Percentiles rank a stretch among this genome's conserved stretches.
Evolutionary conservation across 2,113 vertebrate species (phyloP).

Genomic region (Cyanoderma ruficeps): DNA sequence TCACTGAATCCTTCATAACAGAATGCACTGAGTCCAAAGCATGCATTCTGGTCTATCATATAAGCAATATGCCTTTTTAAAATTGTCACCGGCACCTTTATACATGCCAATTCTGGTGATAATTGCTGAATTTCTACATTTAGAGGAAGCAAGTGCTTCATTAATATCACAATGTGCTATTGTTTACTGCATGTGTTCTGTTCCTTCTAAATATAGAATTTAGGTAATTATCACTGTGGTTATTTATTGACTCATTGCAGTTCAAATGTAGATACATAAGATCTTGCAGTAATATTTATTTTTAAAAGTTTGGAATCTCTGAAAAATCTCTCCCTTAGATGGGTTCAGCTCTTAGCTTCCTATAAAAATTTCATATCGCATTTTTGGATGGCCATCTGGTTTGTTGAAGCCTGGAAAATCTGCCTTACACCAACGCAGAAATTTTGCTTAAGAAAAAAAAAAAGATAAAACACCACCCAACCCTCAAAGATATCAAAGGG

Average conservation of each 20-base stretch:
- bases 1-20: constrained; percentile 53
- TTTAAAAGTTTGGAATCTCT: constrained; percentile 77
- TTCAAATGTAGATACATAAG: constrained; percentile 70
- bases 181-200: constrained; percentile 73
- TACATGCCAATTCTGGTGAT: constrained; percentile 73
- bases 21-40: constrained; percentile 54
- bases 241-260: constrained; percentile 67
- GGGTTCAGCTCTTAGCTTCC: constrained; percentile 76
- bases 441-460: constrained; percentile 76
- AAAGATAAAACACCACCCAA: constrained; percentile 52
- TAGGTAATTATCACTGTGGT: constrained; percentile 75
- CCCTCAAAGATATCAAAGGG: constrained; percentile 70
- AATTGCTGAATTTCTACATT: constrained; percentile 81
- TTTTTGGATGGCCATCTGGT: constrained; percentile 85
- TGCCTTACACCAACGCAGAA: constrained; percentile 84
- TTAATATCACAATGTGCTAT: constrained; percentile 77
- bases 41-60: constrained; percentile 70
- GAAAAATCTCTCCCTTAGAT: constrained; percentile 70
- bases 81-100: constrained; percentile 74
- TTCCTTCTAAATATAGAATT: constrained; percentile 75
- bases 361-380: constrained; percentile 82
- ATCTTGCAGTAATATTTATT: constrained; percentile 74
- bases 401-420: constrained; percentile 82
- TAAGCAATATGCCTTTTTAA: constrained; percentile 75
- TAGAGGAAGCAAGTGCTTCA: constrained; percentile 72